Base-by-base conservation (phyloP, 1,140 invertebrate species). In the Drosophila tani region DNA sequence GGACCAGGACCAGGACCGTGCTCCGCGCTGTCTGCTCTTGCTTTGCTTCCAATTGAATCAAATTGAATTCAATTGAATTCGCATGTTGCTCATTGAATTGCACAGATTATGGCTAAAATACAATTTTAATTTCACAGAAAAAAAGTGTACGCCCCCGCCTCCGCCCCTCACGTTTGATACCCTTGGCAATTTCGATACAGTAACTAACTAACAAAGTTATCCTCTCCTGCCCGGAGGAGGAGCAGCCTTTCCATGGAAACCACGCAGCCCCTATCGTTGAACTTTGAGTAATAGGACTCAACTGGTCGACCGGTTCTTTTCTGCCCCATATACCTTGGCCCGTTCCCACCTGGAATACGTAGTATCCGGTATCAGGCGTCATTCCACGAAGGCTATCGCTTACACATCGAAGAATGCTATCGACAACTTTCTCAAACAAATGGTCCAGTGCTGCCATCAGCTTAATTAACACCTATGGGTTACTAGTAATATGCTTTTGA, bases 41-140 rank as follows among this genome's bases (percentile, higher is more conserved):
- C 57, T 63, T 53, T 71, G 68, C 76, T 68, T 73, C 50, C 76
- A 70, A 87, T 87, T 87, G 71, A 87, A 87, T 87, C 66, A 83
- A 78, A 87, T 88, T 74, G 80, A 87, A 87, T 86, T 86, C 71
- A 87, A 86, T 87, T 80, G 67, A 87, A 80, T 88, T 87, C 83
- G 76, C 71, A 88, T 83, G 80, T 81, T 87, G 76, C 65, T 87
- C 77, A 88, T 87, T 87, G 84, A 84, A 66, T 88, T 84, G 79
- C 75, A 66, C 74, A 88, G 81, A 88, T 87, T 87, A 87, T 87
- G 76, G 84, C 69, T 83, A 84, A 87, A 88, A 87, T 81, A 75
- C 70, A 73, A 88, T 88, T 90, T 81, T 88, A 88, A 87, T 87
- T 87, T 87, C 68, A 70, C 67, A 74, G 79, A 49, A 66, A 69